Conservation (phyloP, 2,113 vertebrate genomes). For the Loxodonta africana region DNA sequence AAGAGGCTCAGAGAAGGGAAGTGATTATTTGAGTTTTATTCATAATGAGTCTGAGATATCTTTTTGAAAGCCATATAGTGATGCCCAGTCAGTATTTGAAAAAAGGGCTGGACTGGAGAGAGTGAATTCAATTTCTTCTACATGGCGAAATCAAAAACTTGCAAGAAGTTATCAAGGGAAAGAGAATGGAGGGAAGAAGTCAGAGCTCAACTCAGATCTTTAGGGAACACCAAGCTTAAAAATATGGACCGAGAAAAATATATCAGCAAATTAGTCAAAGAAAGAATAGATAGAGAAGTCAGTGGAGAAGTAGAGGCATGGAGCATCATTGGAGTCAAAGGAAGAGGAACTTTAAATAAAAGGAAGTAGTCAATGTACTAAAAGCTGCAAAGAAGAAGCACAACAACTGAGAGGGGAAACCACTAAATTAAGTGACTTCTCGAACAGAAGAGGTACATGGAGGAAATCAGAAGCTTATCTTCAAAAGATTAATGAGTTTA, state of each 20-base stretch:
- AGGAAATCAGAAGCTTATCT: neutral
- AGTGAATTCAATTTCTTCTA: neutral
- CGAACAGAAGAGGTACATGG: neutral
- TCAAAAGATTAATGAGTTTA: neutral
- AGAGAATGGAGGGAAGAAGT: neutral
- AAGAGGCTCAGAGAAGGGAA: neutral
- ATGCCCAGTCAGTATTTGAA: neutral
- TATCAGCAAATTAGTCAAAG: neutral
- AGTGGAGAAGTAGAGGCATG: rapidly evolving
- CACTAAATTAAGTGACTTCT: neutral
- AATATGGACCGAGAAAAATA: neutral
- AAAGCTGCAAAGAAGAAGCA: neutral
- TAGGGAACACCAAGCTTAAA: neutral
- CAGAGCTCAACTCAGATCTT: neutral
- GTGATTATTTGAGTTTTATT: neutral
- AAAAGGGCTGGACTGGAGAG: neutral
- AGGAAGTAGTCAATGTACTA: too few species aligned
- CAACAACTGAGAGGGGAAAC: neutral
- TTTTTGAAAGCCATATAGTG: neutral
- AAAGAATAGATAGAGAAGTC: neutral
- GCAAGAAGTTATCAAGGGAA: neutral
- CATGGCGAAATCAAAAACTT: neutral
- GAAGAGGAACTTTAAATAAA: too few species aligned
- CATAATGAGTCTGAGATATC: neutral
- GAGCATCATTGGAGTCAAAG: neutral